These are phyloP conservation scores for Acronicta alni DNA, from an alignment of 2,888 invertebrate genomes.

Conservation along the genomic window DNA sequence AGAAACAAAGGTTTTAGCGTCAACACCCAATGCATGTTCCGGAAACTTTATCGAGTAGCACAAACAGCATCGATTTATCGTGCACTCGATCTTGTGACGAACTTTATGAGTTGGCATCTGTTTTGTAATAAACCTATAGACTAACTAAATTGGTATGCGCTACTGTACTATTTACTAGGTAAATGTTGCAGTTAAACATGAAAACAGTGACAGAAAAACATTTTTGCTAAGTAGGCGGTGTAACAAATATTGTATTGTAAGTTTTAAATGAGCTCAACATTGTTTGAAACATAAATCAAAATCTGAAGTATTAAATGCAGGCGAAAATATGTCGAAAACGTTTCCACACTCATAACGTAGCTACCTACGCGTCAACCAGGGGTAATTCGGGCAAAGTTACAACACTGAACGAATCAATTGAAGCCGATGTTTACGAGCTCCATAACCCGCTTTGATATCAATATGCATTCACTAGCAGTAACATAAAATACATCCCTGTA, in stretches of 20 bases:
- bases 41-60: slow-evolving; percentile 46
- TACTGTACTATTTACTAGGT: slow-evolving; percentile 38
- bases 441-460: slow-evolving; percentile 45
- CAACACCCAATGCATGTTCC: slow-evolving; percentile 40
- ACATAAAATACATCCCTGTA: slow-evolving; percentile 48
- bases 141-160: slow-evolving; percentile 53
- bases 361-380: slow-evolving; percentile 6
- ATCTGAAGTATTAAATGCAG: slow-evolving; percentile 10
- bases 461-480: slow-evolving; percentile 50
- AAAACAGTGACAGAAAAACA: slow-evolving; percentile 16
- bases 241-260: slow-evolving; percentile 8
- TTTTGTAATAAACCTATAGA: slow-evolving; percentile 63
- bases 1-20: slow-evolving; percentile 27
- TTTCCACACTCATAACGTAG: not conserved
- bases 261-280: slow-evolving; percentile 7
- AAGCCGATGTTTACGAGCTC: slow-evolving; percentile 32
- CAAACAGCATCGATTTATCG: slow-evolving; percentile 54
- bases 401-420: slow-evolving; percentile 23
- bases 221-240: slow-evolving; percentile 9
- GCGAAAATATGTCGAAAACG: slow-evolving; percentile 13
- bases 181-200: slow-evolving; percentile 17
- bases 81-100: slow-evolving; percentile 57
- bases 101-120: slow-evolving; percentile 79
- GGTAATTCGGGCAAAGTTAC: slow-evolving; percentile 4
- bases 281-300: slow-evolving; percentile 19